Percentiles rank a stretch among this genome's conserved stretches.
Evolutionary conservation across 2,113 vertebrate genomes (phyloP).

Genomic region (Bambusicola thoracicus): DNA sequence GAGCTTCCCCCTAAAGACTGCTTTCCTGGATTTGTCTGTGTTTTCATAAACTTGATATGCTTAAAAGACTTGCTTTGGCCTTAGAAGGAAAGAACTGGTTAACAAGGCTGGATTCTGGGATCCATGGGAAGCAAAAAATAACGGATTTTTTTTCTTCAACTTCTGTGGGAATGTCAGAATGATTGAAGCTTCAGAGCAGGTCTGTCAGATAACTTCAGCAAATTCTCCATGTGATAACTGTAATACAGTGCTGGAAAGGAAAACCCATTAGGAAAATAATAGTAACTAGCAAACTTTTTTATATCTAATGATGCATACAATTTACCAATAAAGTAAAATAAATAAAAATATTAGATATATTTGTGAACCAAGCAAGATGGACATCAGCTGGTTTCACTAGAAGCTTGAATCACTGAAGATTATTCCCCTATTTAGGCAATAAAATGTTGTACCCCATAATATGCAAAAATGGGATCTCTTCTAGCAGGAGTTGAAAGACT

Average conservation of each 20-base stretch:
- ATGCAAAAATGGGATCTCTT: background rate
- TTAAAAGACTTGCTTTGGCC: constrained; percentile 4
- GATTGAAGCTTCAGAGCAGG: background rate
- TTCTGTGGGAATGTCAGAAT: background rate
- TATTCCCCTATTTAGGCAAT: background rate
- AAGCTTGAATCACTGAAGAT: constrained; percentile 19
- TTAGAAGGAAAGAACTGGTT: background rate
- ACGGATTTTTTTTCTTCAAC: background rate
- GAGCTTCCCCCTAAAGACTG: background rate
- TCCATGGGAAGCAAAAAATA: background rate
- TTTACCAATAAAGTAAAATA: background rate
- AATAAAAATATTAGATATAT: background rate
- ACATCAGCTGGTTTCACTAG: constrained; percentile 1
- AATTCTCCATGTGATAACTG: background rate
- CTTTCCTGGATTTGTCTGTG: background rate
- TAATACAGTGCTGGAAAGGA: background rate
- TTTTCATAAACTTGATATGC: constrained; percentile 5
- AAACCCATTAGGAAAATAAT: constrained; percentile 5
- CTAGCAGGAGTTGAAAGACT: constrained; percentile 5
- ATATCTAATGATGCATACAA: background rate
- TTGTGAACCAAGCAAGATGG: constrained; percentile 4
- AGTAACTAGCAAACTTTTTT: background rate
- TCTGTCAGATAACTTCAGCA: constrained; percentile 13
- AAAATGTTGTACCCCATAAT: background rate
- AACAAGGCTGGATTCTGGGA: background rate